phyloP scores from a whole-genome alignment of 2,113 vertebrate species.

The Ramphastos sulfuratus region DNA sequence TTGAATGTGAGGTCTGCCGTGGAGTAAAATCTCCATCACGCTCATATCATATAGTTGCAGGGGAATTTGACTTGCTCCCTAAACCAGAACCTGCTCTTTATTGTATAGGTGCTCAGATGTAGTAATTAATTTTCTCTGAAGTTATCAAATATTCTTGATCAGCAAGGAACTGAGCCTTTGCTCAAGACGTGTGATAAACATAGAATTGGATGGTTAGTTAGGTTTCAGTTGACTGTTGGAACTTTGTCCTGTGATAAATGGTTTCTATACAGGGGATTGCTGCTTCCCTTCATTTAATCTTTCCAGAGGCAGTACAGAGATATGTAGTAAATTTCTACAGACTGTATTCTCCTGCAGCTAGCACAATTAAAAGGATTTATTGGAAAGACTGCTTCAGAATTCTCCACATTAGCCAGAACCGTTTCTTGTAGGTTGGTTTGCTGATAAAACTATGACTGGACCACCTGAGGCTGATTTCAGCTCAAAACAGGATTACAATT shows the following conservation, averaged over 20 bases:
- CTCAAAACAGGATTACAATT: background rate
- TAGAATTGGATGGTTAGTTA: background rate
- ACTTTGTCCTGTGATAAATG: background rate
- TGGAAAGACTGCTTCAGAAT: background rate
- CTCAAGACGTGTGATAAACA: background rate
- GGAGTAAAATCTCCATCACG: background rate
- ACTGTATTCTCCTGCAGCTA: background rate
- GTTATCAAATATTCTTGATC: background rate
- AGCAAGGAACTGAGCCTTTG: background rate
- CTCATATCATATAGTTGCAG: background rate
- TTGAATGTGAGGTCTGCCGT: background rate
- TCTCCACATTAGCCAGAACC: background rate
- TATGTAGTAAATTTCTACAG: background rate
- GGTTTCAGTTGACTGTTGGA: background rate
- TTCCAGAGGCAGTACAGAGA: background rate
- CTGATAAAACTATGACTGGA: background rate
- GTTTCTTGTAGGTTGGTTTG: background rate
- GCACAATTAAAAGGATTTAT: background rate
- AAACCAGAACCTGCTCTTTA: background rate
- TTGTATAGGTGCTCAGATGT: background rate
- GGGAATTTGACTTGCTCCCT: background rate
- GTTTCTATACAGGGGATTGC: background rate
- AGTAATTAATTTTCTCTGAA: background rate
- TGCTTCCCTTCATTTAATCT: background rate
- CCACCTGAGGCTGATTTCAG: background rate